These are phyloP conservation scores for Drosophila mayri DNA, from an alignment of 1,140 invertebrate genomes.

Conservation along the genomic window DNA sequence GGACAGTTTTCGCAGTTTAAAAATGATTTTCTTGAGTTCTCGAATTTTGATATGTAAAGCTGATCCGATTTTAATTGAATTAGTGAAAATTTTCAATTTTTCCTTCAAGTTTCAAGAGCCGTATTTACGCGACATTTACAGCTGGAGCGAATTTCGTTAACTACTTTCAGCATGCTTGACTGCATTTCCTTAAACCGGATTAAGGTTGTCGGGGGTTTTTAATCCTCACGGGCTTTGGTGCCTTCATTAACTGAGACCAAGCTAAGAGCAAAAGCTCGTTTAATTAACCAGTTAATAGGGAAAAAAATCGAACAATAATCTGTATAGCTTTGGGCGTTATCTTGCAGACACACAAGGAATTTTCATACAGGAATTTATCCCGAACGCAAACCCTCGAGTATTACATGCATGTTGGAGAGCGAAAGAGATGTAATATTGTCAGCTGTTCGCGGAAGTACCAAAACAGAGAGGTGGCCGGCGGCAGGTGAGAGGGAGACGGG, in stretches of 20 bases:
- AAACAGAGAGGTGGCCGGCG: slow-evolving; percentile 16
- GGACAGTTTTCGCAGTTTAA: no score
- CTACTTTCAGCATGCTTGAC: neutral
- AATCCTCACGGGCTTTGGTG: slow-evolving; percentile 4
- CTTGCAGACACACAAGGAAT: slow-evolving; percentile 14
- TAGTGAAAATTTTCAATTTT: no score
- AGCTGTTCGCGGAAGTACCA: slow-evolving; percentile 15
- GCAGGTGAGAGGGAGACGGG: neutral
- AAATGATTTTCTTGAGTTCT: neutral
- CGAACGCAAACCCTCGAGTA: neutral
- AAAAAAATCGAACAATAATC: slow-evolving; percentile 20
- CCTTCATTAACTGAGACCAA: slow-evolving; percentile 4
- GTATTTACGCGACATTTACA: slow-evolving; percentile 3
- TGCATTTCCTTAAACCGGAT: neutral
- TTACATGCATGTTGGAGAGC: slow-evolving; percentile 11
- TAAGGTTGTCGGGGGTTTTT: slow-evolving; percentile 2
- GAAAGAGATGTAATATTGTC: neutral
- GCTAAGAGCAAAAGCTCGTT: slow-evolving; percentile 5
- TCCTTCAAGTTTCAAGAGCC: neutral
- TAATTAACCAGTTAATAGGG: slow-evolving; percentile 17
- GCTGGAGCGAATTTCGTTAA: slow-evolving; percentile 2
- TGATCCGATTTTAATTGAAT: neutral
- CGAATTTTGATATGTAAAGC: neutral
- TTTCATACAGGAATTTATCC: slow-evolving; percentile 19
- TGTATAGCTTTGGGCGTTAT: slow-evolving; percentile 22